phyloP scores from a whole-genome alignment of 2,797 vertebrate species.

The Podarcis lilfordi region DNA sequence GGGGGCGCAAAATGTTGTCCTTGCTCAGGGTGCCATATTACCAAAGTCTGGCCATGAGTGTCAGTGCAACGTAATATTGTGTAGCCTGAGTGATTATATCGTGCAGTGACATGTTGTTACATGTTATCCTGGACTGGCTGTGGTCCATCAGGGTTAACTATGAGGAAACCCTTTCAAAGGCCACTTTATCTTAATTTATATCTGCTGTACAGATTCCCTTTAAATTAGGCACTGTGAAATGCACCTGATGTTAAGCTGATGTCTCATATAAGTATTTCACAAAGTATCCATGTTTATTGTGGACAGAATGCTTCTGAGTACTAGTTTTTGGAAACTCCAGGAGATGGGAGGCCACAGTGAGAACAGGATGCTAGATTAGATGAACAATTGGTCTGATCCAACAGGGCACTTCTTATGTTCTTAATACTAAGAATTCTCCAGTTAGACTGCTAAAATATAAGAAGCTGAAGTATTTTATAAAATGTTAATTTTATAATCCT shows the following conservation, averaged over 20 bases:
- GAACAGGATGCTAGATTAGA: no score
- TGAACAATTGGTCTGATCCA: no score
- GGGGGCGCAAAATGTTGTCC: no score
- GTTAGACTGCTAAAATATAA: constrained; percentile 4
- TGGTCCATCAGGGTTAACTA: background rate
- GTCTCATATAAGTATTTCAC: background rate
- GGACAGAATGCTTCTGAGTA: background rate
- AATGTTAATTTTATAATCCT: constrained; percentile 24
- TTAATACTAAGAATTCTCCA: background rate
- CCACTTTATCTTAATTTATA: background rate
- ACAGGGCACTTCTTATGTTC: no score
- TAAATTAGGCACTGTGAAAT: background rate
- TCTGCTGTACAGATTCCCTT: background rate
- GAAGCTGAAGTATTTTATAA: constrained; percentile 10
- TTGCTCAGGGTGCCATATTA: no score
- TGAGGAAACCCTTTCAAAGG: background rate
- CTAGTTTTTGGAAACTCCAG: no score
- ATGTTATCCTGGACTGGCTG: background rate
- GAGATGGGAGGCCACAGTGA: no score
- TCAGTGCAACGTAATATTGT: no score
- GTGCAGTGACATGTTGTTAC: no score
- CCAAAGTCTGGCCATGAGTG: no score
- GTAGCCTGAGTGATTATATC: no score
- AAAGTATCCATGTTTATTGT: background rate
- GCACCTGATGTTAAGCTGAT: constrained; percentile 7